These are phyloP conservation scores for Heliocidaris erythrogramma DNA, from an alignment of 35 echinoderm and acorn worm species.

Conservation along the genomic window DNA sequence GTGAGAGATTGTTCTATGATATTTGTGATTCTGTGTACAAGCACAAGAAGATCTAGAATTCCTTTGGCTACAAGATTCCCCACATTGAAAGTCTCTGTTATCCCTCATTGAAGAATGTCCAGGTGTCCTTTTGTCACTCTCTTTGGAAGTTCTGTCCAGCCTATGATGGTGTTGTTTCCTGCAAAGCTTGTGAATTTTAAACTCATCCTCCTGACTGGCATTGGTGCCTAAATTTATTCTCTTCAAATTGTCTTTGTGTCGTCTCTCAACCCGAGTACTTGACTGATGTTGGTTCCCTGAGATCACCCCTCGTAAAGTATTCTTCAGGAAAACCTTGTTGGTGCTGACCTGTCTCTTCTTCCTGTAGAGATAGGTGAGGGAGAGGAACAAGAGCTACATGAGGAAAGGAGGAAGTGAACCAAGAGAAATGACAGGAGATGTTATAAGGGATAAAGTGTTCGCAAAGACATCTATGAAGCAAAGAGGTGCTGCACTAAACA, in stretches of 20 bases:
- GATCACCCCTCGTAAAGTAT: slow-evolving; percentile 16
- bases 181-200: background rate
- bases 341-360: background rate
- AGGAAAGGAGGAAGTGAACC: no score
- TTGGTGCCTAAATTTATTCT: background rate
- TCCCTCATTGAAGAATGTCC: background rate
- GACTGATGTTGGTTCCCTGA: background rate
- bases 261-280: background rate
- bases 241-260: background rate
- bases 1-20: background rate
- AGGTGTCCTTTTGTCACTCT: background rate
- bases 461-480: no score
- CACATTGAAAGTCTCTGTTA: background rate
- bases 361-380: background rate
- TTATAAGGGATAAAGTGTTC: no score
- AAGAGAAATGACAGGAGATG: no score
- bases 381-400: no score
- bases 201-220: background rate
- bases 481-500: no score
- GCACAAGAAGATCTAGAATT: background rate
- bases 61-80: background rate
- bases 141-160: background rate
- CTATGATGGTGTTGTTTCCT: background rate
- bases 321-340: slow-evolving; percentile 23
- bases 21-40: background rate